These are phyloP conservation scores for Lamellibrachia satsuma DNA, from an alignment of 2,888 invertebrate species.

Conservation along the genomic window DNA sequence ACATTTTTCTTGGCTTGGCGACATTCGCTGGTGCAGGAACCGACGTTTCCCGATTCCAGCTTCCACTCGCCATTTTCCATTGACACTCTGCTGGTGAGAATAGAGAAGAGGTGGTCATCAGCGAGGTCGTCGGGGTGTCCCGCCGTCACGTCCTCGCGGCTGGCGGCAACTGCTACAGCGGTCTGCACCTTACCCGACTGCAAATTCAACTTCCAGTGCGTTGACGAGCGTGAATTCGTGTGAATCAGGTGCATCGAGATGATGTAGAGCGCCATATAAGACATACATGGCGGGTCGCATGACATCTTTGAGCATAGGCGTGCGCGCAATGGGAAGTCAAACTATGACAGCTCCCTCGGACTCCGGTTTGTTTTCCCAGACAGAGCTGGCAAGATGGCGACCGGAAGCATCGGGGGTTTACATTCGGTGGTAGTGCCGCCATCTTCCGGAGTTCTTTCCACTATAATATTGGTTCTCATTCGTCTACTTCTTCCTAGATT, in stretches of 20 bases:
- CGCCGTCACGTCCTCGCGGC: conserved; percentile 24
- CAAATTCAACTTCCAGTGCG: conserved; percentile 82
- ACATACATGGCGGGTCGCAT: conserved; percentile 59
- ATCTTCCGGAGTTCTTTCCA: background rate
- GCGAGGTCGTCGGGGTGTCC: conserved; percentile 40
- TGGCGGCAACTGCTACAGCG: conserved; percentile 31
- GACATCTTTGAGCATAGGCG: conserved; percentile 43
- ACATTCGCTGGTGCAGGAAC: conserved; percentile 3
- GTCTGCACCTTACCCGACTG: conserved; percentile 74
- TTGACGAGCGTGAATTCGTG: conserved; percentile 84
- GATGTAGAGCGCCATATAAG: conserved; percentile 76
- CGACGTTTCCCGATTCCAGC: conserved; percentile 33
- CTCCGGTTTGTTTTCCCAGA: conserved; percentile 6
- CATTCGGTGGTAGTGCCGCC: background rate
- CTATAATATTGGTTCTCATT: no score
- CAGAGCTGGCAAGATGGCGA: background rate
- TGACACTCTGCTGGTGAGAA: conserved; percentile 55
- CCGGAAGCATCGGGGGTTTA: background rate
- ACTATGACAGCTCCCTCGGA: background rate
- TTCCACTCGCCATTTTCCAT: conserved; percentile 49
- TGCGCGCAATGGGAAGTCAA: background rate
- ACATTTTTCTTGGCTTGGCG: conserved; percentile 28
- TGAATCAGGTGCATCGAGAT: conserved; percentile 78
- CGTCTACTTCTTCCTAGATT: no score
- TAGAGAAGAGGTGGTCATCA: conserved; percentile 43